Conservation (phyloP, 1,140 invertebrate genomes). For the Lordiphosa mommai region DNA sequence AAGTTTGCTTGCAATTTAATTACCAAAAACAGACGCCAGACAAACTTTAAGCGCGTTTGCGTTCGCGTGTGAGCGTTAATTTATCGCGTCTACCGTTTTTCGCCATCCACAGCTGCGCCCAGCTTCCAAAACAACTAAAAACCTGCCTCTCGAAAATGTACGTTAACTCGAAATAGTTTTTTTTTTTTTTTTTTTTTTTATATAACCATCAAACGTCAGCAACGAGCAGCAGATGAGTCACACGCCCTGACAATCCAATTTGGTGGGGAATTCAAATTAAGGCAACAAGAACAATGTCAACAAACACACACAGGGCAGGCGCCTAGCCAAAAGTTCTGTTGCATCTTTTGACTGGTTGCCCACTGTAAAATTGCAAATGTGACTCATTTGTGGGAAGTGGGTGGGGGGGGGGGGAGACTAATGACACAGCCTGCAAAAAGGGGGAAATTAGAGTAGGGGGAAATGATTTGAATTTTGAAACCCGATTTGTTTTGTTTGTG, state of each 20-base stretch:
- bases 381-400: conserved; percentile 15
- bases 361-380: conserved; percentile 13
- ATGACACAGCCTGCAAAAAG: neutral
- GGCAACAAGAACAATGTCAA: conserved; percentile 58
- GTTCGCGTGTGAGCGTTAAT: conserved; percentile 22
- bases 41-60: conserved; percentile 37
- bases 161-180: conserved; percentile 13
- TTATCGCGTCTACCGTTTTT: conserved; percentile 1
- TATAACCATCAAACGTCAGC: conserved; percentile 23
- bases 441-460: neutral
- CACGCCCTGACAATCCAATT: conserved; percentile 23
- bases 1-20: conserved; percentile 33
- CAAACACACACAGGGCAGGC: conserved; percentile 66
- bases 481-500: neutral
- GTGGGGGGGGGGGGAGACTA: neutral
- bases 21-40: conserved; percentile 21
- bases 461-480: conserved; percentile 4
- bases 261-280: neutral
- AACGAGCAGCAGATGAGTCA: conserved; percentile 50
- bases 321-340: conserved; percentile 68
- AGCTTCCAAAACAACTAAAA: neutral
- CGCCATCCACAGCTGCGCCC: conserved; percentile 2
- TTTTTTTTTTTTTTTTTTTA: no score
- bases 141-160: conserved; percentile 25
- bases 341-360: conserved; percentile 66